Evolutionary conservation across 2,113 vertebrate genomes (phyloP).

Genomic region (Oreochromis tanganicae): DNA sequence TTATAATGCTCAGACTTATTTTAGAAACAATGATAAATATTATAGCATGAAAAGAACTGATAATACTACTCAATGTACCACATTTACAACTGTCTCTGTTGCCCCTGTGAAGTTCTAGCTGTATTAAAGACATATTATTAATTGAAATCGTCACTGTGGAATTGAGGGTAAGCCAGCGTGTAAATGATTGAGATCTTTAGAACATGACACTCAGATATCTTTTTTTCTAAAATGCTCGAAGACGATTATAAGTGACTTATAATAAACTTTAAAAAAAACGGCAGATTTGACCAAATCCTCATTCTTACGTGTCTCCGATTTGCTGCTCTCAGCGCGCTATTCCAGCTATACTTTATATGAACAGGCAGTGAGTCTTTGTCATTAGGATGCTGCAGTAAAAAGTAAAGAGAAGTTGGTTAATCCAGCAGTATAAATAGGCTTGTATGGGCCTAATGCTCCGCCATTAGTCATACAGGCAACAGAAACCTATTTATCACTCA

Average conservation of each 20-base stretch:
- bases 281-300: background rate
- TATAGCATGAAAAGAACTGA: background rate
- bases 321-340: background rate
- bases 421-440: constrained; percentile 6
- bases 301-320: background rate
- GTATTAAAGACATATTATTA: background rate
- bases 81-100: background rate
- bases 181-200: background rate
- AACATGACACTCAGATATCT: background rate
- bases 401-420: background rate
- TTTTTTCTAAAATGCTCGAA: background rate
- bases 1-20: background rate
- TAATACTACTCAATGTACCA: background rate
- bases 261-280: background rate
- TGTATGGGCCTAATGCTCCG: background rate
- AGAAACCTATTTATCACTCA: constrained; percentile 31
- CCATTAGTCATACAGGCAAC: constrained; percentile 18
- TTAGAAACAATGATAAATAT: background rate
- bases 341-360: background rate
- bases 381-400: constrained; percentile 15
- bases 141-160: background rate
- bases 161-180: background rate
- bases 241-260: background rate
- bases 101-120: background rate
- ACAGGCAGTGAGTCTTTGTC: background rate